A percentile compares a stretch with the other conserved stretches of the same genome.
Evolutionary conservation across 2,888 invertebrate genomes (phyloP).

Genomic region (Sarcophaga caerulescens): DNA sequence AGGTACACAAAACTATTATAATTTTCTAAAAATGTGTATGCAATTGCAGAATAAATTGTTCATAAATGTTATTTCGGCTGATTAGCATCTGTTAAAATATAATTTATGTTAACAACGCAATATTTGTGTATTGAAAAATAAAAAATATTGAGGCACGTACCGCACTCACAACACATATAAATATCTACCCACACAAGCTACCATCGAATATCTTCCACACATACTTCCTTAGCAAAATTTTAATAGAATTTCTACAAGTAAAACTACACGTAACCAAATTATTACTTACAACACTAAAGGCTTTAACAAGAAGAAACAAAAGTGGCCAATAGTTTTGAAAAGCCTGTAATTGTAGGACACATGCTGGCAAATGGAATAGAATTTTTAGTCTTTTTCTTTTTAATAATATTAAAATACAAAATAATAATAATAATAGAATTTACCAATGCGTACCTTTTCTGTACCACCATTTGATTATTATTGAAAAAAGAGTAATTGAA

Average conservation of each 20-base stretch:
- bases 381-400: too few species aligned
- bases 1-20: neutral
- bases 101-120: slow-evolving; percentile 36
- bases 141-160: slow-evolving; percentile 36
- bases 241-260: neutral
- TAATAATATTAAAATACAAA: too few species aligned
- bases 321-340: too few species aligned
- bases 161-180: neutral
- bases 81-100: slow-evolving; percentile 61
- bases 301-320: too few species aligned
- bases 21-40: slow-evolving; percentile 29
- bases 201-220: neutral
- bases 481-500: too few species aligned
- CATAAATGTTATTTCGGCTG: slow-evolving; percentile 52
- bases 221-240: neutral
- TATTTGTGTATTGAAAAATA: neutral
- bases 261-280: too few species aligned
- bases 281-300: too few species aligned
- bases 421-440: too few species aligned
- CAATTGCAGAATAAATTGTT: slow-evolving; percentile 48
- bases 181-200: neutral
- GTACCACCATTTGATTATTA: too few species aligned
- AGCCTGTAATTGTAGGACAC: too few species aligned
- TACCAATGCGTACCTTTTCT: too few species aligned
- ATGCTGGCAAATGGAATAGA: too few species aligned